Percentiles rank a stretch among this genome's conserved stretches.
Conservation (phyloP, 92 coral and sea anemone species). For the Ricordea florida region DNA sequence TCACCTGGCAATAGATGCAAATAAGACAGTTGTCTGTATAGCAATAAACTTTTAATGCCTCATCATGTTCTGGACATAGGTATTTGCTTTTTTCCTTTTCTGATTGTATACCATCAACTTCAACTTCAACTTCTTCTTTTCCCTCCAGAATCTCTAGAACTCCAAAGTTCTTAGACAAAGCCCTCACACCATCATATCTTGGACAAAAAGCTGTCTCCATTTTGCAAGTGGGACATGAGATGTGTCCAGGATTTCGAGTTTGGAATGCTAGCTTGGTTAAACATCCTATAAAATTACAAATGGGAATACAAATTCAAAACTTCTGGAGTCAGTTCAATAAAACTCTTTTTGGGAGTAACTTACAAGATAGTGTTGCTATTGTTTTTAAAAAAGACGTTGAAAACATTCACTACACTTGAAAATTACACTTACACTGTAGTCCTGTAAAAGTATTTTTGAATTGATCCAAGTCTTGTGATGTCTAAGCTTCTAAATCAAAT, state of each 20-base stretch:
- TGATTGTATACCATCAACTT: conserved; percentile 9
- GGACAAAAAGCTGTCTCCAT: conserved; percentile 67
- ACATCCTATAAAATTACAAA: conserved; percentile 52
- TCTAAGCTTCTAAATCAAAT: too few relatives aligned
- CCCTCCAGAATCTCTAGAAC: conserved; percentile 82
- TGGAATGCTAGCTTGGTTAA: conserved; percentile 78
- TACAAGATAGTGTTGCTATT: too few relatives aligned
- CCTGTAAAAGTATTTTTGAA: too few relatives aligned
- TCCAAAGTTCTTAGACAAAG: conserved; percentile 90
- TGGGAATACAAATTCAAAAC: background rate
- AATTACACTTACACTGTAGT: too few relatives aligned
- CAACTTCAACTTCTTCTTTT: conserved; percentile 33
- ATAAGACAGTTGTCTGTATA: conserved; percentile 83
- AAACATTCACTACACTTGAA: too few relatives aligned
- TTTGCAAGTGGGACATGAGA: conserved; percentile 90
- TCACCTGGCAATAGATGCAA: conserved; percentile 94
- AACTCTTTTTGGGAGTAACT: too few relatives aligned
- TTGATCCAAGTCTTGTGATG: too few relatives aligned
- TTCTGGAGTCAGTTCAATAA: too few relatives aligned
- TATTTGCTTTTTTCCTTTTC: conserved; percentile 63
- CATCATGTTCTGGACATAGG: conserved; percentile 87
- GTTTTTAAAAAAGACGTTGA: too few relatives aligned
- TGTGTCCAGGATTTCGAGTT: conserved; percentile 46
- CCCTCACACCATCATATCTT: conserved; percentile 46
- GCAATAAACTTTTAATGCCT: conserved; percentile 86